Evolutionary conservation across 2,113 vertebrate genomes (phyloP).

Genomic region (Scytalopus superciliaris): DNA sequence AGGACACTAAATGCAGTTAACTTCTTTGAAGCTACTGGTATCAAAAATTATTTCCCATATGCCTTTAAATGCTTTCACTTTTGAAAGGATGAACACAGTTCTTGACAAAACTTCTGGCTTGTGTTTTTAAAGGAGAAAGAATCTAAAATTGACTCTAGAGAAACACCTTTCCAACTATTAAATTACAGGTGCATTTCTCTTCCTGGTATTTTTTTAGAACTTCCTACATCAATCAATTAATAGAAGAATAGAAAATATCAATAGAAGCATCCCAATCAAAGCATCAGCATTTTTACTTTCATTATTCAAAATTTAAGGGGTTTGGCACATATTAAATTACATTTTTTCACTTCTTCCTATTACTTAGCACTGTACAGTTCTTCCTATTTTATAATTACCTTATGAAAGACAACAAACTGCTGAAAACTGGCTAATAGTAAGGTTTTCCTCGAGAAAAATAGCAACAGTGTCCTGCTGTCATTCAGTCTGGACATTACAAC

Average conservation of each 20-base stretch:
- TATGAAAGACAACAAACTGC: not conserved
- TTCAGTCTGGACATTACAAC: not conserved
- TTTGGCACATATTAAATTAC: not conserved
- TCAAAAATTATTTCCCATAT: slow-evolving; percentile 49
- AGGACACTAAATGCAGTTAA: slow-evolving; percentile 53
- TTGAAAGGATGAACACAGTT: not conserved
- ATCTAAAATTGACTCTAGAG: not conserved
- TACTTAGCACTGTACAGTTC: not conserved
- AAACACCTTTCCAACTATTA: not conserved
- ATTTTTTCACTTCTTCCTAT: slow-evolving; percentile 24
- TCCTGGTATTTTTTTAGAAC: not conserved
- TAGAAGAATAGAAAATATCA: not conserved
- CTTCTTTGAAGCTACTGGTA: slow-evolving; percentile 25
- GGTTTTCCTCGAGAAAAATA: slow-evolving; percentile 18
- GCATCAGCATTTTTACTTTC: not conserved
- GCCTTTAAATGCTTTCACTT: slow-evolving; percentile 33
- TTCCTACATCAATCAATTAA: not conserved
- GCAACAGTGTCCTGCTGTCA: not conserved
- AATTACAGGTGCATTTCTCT: not conserved
- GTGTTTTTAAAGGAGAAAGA: not conserved
- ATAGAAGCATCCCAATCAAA: not conserved
- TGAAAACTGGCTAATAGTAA: not conserved
- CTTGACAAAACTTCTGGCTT: not conserved
- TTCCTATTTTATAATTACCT: slow-evolving; percentile 34
- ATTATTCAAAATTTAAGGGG: not conserved